Base-by-base conservation (phyloP, 2,113 vertebrate genomes). In the Montifringilla adamsi region DNA sequence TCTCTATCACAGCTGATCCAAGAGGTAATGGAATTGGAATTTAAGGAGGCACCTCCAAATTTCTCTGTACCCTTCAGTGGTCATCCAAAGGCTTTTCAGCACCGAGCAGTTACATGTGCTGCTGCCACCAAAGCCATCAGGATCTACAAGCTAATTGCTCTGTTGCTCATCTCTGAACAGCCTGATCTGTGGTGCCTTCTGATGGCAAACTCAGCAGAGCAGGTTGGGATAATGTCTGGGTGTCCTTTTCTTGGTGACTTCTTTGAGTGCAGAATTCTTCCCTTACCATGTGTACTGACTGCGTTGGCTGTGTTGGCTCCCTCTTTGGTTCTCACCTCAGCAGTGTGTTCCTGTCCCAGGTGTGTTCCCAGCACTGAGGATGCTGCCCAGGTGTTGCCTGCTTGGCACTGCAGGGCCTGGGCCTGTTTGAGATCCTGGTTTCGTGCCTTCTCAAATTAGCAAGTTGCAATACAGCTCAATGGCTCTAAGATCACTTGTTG, bases 91-190 rank as follows among this genome's bases (percentile, higher is more conserved):
- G 49, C 13, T 49, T 75, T 13, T 59, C 31, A 73, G 8, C 7
- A 3, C 33, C 31, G 35, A 64, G 44, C 22, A 59, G 67, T 26
- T 75, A 1, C 0, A 0, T 80, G 28, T 3, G 4, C 50, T 67
- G 15, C 33, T 86, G 76, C 11, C 43, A 11, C 28, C 12, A 20
- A 67, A 93, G 26, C 60, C 27, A 27, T 24, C 18, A 27, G 43
- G 27, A 67, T 58, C n/a, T 70, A 10, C 0, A 9, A 39, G 23
- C 27, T 33, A 8, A 21, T 55, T 16, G 19, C 20, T 60, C 35
- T 64, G 27, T 73, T 22, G 39, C 50, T 58, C 13, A 3, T 37
- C 44, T 74, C 52, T 70, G 37, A n/a, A 16, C 31, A 37, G 39
- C 31, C 19, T 85, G 56, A 79, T 66, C 37, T 47, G 0, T 21